Conservation (phyloP, 1,140 invertebrate genomes). For the Frieseomelitta varia region DNA sequence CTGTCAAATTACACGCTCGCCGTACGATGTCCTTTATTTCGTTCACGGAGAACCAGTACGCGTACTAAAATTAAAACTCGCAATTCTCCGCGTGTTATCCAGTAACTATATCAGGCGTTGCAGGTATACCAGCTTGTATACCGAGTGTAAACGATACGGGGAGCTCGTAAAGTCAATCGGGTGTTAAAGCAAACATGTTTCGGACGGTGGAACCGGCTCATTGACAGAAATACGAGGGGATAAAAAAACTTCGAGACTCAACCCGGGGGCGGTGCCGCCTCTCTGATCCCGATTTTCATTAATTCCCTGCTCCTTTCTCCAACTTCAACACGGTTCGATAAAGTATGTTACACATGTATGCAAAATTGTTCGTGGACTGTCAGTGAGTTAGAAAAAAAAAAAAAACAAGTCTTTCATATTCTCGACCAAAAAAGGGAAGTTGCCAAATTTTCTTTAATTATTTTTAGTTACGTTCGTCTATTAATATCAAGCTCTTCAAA, state of each 20-base stretch:
- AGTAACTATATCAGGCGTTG: background rate
- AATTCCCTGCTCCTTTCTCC: background rate
- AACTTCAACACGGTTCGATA: too few species aligned
- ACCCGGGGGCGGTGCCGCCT: background rate
- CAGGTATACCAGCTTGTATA: background rate
- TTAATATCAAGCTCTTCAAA: background rate
- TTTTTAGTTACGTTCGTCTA: background rate
- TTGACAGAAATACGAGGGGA: background rate
- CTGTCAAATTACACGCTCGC: slow-evolving; percentile 1
- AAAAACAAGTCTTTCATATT: too few species aligned
- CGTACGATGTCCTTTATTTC: background rate
- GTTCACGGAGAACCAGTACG: background rate
- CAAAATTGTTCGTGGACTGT: too few species aligned
- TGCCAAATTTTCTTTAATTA: background rate
- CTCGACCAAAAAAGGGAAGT: too few species aligned
- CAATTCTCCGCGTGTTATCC: background rate
- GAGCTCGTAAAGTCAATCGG: slow-evolving; percentile 4
- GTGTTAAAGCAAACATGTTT: slow-evolving; percentile 14
- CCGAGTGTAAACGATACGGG: background rate
- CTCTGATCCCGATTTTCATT: background rate
- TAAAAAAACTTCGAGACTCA: background rate
- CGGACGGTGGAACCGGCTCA: background rate
- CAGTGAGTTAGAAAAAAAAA: background rate
- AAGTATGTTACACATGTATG: too few species aligned
- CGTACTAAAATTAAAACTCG: slow-evolving; percentile 4